These are phyloP conservation scores for Microtus ochrogaster DNA, from an alignment of 2,113 vertebrate species.

Conservation along the genomic window DNA sequence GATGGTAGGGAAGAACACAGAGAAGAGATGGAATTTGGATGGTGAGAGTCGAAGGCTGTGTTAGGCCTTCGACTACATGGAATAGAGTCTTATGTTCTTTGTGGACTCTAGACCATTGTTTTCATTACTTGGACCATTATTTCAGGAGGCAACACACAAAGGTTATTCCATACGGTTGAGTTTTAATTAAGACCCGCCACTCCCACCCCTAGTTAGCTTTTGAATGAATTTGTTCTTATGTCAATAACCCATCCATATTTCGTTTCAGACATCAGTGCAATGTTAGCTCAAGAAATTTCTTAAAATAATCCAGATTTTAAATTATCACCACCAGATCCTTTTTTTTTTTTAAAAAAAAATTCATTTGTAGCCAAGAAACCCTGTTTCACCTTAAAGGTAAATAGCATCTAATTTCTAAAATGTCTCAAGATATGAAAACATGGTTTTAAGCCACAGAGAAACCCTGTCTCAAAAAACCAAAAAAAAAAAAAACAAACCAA, in stretches of 20 bases:
- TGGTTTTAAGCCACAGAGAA: too few relatives aligned
- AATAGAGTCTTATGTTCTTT: slow-evolving; percentile 6
- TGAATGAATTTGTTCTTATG: neutral
- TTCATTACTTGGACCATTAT: slow-evolving; percentile 7
- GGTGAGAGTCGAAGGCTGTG: neutral
- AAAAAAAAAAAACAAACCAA: too few relatives aligned
- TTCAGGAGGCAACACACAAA: slow-evolving; percentile 26
- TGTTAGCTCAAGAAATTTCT: slow-evolving; percentile 18
- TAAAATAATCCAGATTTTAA: slow-evolving; percentile 21
- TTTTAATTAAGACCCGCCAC: slow-evolving; percentile 54
- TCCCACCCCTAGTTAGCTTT: slow-evolving; percentile 39
- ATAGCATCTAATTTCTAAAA: neutral
- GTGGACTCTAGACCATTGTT: neutral
- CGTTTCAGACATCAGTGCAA: neutral
- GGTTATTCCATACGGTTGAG: neutral
- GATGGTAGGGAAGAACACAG: neutral
- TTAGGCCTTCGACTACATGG: neutral
- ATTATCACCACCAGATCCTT: neutral
- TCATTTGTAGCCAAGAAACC: neutral
- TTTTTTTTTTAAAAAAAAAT: neutral
- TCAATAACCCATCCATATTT: neutral
- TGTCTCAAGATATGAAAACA: neutral
- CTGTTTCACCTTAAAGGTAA: neutral
- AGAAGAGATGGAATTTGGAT: neutral
- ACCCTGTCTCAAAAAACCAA: too few relatives aligned